Evolutionary conservation across 2,113 vertebrate genomes (phyloP), one percentile per base, ranked within the genome.

Genomic region (Dasypus novemcinctus): DNA sequence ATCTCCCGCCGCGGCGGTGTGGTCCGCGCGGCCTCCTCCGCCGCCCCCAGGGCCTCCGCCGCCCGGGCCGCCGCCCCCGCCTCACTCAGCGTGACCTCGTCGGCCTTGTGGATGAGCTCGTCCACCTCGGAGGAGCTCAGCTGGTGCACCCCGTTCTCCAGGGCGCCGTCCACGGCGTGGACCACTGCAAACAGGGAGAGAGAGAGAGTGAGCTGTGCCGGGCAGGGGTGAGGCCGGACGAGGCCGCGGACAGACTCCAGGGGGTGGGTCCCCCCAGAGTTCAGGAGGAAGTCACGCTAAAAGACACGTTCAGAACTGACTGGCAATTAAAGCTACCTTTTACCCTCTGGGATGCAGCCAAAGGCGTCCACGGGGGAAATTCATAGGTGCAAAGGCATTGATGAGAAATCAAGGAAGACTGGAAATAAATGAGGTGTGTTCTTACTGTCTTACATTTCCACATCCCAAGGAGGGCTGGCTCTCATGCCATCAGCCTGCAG

Each of bases 101-200:
- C 99, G 0, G 99, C 99, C 93, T 99, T 99, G 97, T 99, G 99
- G 97, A 99, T 98, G 78, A 99, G 99, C 91, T 99, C 99, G 0
- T 99, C 99, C 1, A 99, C 99, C 97, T 99, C 99, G 0, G 98
- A 98, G 78, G 98, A 99, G 97, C 99, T 99, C 87, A 99, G 99
- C 0, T 98, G 99, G 63, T 99, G 99, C 8, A 99, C 96, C 0
- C 98, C 99, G 0, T 99, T 99, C 87, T 99, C 98, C 14, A 98
- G n/a, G 0, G 98, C 90, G 31, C 98, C 98, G 0, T 99, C 99
- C 96, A 99, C 98, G 0, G 99, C 99, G 0, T 99, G 99, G 86
- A 99, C 99, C 98, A 99, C 99, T 99, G 97, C 0, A 63, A 69
- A 81, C 71, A 41, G 76, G 36, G 96, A 93, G 90, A 96, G 13